These are phyloP conservation scores for Turritopsis dohrnii DNA, from an alignment of 30 jellyfish, hydroid and myxozoan species.

Conservation along the genomic window DNA sequence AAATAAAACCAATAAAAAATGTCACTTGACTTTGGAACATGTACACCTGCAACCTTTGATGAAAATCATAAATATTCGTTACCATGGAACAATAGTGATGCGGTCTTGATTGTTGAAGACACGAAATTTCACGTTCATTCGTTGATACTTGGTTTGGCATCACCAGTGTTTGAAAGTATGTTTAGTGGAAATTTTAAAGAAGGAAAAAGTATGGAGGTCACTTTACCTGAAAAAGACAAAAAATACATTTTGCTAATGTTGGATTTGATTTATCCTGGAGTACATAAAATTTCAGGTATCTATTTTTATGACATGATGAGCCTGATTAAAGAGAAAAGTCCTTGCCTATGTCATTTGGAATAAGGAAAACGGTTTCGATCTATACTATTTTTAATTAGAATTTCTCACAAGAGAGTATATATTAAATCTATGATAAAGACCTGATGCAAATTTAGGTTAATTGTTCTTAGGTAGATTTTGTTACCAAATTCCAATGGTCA, in stretches of 20 bases:
- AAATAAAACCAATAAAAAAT: too few species aligned
- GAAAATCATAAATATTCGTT: background rate
- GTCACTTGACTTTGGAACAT: too few species aligned
- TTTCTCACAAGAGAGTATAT: too few species aligned
- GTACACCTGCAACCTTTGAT: background rate
- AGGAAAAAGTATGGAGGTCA: background rate
- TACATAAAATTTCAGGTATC: background rate
- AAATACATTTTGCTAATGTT: background rate
- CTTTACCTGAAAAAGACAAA: background rate
- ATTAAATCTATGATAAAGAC: too few species aligned
- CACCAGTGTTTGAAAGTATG: too few species aligned
- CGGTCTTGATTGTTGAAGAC: background rate
- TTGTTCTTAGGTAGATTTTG: too few species aligned
- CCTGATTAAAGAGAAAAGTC: too few species aligned
- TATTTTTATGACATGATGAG: background rate
- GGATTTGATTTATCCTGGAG: background rate
- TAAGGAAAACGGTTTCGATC: too few species aligned
- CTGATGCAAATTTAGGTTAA: too few species aligned
- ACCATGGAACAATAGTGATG: slow-evolving; percentile 6
- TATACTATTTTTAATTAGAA: too few species aligned
- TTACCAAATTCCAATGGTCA: too few species aligned
- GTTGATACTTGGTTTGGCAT: background rate
- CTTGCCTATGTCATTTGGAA: too few species aligned
- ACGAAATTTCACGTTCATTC: background rate
- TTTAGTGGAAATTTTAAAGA: background rate